These are phyloP conservation scores for Amblyraja radiata DNA, from an alignment of 2,797 vertebrate genomes.

Conservation along the genomic window DNA sequence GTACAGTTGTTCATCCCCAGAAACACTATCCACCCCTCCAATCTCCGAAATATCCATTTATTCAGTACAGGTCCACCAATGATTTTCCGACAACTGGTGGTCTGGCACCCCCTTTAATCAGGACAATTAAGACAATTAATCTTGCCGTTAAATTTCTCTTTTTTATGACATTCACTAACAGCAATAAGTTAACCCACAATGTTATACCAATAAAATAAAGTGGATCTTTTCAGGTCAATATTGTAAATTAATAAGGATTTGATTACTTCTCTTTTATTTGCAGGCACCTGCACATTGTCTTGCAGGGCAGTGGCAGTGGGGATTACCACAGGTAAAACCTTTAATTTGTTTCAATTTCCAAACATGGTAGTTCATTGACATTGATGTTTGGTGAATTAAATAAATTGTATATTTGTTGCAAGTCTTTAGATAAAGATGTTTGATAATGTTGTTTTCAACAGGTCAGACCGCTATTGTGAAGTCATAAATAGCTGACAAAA, in stretches of 20 bases:
- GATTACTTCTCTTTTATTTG: constrained; percentile 31
- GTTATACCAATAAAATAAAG: neutral
- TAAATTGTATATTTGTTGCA: neutral
- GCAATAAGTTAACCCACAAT: neutral
- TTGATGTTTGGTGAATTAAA: neutral
- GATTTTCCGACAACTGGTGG: too few species aligned
- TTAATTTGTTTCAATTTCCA: neutral
- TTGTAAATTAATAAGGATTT: neutral
- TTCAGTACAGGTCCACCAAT: too few species aligned
- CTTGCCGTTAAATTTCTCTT: too few species aligned
- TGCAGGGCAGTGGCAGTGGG: constrained; percentile 64
- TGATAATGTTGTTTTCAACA: neutral
- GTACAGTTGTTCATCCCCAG: too few species aligned
- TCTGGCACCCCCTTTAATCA: too few species aligned
- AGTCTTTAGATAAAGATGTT: neutral
- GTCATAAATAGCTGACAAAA: too few species aligned
- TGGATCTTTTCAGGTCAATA: neutral
- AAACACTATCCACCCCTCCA: too few species aligned
- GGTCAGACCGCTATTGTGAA: too few species aligned
- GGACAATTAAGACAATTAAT: too few species aligned
- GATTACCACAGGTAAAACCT: constrained; percentile 61
- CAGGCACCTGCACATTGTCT: constrained; percentile 62
- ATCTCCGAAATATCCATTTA: too few species aligned
- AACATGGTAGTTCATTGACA: neutral
- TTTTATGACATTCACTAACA: neutral